These are phyloP conservation scores for Megastigmus dorsalis DNA, from an alignment of 2,888 invertebrate species.

Conservation along the genomic window DNA sequence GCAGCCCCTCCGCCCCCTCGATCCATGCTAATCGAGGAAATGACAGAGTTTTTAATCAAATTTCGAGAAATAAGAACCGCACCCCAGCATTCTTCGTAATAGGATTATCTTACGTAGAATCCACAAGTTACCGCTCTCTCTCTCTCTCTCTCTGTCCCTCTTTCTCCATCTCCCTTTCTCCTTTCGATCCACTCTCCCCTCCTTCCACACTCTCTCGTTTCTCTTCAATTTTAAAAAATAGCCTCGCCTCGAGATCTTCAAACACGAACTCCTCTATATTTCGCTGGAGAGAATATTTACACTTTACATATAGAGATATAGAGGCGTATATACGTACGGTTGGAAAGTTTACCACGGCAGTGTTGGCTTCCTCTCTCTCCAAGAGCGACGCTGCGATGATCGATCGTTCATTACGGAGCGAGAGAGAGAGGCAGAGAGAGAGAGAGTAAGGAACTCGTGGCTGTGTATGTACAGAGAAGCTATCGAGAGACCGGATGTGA, in stretches of 20 bases:
- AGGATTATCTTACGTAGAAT: too few relatives aligned
- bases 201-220: neutral
- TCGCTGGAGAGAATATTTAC: slow-evolving; percentile 13
- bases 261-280: neutral
- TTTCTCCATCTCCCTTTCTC: neutral
- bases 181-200: neutral
- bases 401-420: slow-evolving; percentile 42
- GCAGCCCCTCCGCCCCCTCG: neutral
- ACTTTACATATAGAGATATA: neutral
- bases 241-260: neutral
- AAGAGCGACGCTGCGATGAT: slow-evolving; percentile 35
- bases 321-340: slow-evolving; percentile 3
- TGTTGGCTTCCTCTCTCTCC: slow-evolving; percentile 10
- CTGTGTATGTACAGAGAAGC: slow-evolving; percentile 26
- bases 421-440: slow-evolving; percentile 20
- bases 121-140: too few relatives aligned
- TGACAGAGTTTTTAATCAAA: slow-evolving; percentile 8
- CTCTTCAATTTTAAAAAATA: neutral
- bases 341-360: slow-evolving; percentile 9
- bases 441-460: slow-evolving; percentile 30
- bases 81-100: too few relatives aligned
- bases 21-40: neutral
- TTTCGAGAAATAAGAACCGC: slow-evolving; percentile 16
- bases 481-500: slow-evolving; percentile 40
- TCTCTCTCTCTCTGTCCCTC: neutral